These are phyloP conservation scores for Acrossocheilus fasciatus DNA, from an alignment of 2,797 vertebrate species.

Conservation along the genomic window DNA sequence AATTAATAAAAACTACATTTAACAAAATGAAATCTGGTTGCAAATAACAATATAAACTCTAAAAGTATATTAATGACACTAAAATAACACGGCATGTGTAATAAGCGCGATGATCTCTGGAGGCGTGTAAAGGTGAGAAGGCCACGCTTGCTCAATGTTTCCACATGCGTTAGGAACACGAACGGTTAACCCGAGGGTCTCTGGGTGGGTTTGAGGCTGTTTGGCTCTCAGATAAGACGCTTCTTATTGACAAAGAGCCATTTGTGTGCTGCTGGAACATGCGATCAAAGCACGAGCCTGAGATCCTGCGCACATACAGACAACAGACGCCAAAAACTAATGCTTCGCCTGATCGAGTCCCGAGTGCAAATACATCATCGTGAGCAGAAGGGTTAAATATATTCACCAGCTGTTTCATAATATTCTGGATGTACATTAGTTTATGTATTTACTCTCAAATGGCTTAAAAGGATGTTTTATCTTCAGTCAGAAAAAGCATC, in stretches of 20 bases:
- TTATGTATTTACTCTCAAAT: too few species aligned
- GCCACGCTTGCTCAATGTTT: neutral
- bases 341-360: neutral
- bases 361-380: too few species aligned
- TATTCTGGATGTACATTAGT: too few species aligned
- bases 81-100: neutral
- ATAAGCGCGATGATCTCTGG: too few species aligned
- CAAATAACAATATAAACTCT: too few species aligned
- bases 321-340: neutral
- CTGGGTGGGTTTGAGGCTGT: neutral
- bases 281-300: neutral
- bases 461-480: too few species aligned
- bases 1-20: too few species aligned
- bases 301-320: neutral
- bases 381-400: neutral
- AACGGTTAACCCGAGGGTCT: neutral
- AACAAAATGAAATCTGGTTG: neutral
- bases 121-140: neutral
- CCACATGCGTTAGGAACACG: neutral
- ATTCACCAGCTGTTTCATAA: too few species aligned
- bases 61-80: too few species aligned
- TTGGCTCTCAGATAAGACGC: constrained; percentile 15
- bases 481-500: too few species aligned
- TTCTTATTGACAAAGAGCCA: constrained; percentile 12
- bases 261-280: constrained; percentile 8